Evolutionary conservation across 1,140 invertebrate genomes (phyloP).

Genomic region (Micrasema longulum): DNA sequence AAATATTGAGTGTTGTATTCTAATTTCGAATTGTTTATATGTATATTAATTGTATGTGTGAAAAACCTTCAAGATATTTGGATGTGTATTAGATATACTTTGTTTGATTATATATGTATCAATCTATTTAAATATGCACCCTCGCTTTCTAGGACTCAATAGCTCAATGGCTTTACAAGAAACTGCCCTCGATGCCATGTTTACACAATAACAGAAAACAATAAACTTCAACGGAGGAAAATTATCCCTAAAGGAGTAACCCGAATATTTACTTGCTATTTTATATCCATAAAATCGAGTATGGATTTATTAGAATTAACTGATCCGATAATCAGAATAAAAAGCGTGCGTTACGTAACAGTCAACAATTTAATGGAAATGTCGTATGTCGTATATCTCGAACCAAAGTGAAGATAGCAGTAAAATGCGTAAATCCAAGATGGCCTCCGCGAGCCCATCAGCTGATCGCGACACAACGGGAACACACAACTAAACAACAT

Average conservation of each 20-base stretch:
- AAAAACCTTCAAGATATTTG: too few species aligned
- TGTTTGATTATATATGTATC: too few species aligned
- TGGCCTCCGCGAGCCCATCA: slow-evolving; percentile 47
- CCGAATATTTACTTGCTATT: too few species aligned
- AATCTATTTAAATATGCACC: slow-evolving; percentile 45
- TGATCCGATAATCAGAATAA: too few species aligned
- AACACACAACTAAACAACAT: slow-evolving; percentile 43
- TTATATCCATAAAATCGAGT: too few species aligned
- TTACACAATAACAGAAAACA: neutral
- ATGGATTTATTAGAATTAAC: too few species aligned
- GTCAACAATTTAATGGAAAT: neutral
- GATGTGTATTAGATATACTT: too few species aligned
- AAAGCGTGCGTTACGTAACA: too few species aligned
- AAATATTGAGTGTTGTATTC: too few species aligned
- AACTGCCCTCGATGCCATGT: slow-evolving; percentile 14
- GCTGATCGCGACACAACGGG: slow-evolving; percentile 48
- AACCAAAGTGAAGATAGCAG: slow-evolving; percentile 14
- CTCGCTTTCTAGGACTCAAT: slow-evolving; percentile 43
- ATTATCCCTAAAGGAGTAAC: neutral
- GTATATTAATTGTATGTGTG: too few species aligned
- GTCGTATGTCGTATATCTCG: too few species aligned
- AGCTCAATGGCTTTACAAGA: slow-evolving; percentile 48
- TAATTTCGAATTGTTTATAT: too few species aligned
- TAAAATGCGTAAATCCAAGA: slow-evolving; percentile 43
- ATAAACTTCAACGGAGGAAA: neutral